Conservation (phyloP, 1,140 invertebrate species). For the Drosophila carrolli region DNA sequence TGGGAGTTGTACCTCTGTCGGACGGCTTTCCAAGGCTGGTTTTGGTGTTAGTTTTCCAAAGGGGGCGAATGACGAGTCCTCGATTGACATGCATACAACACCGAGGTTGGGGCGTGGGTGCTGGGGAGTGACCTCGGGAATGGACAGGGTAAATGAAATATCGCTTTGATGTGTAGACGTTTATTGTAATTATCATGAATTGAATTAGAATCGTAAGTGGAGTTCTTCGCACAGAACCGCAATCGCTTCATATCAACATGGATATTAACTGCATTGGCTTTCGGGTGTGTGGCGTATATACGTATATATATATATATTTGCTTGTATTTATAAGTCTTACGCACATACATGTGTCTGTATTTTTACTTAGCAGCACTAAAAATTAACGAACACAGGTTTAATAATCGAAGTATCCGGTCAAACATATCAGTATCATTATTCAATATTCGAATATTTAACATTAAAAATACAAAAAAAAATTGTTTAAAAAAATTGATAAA, state of each 20-base stretch:
- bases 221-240: slow-evolving; percentile 22
- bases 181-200: slow-evolving; percentile 52
- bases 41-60: slow-evolving; percentile 15
- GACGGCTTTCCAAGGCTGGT: neutral
- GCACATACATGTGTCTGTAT: slow-evolving; percentile 28
- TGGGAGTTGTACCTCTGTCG: neutral
- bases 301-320: slow-evolving; percentile 39
- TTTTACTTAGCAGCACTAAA: slow-evolving; percentile 52
- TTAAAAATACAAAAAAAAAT: slow-evolving; percentile 50
- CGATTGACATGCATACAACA: slow-evolving; percentile 56
- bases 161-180: slow-evolving; percentile 50
- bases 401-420: slow-evolving; percentile 76
- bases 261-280: slow-evolving; percentile 29
- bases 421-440: slow-evolving; percentile 52
- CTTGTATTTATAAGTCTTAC: slow-evolving; percentile 49
- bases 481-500: slow-evolving; percentile 48
- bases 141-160: slow-evolving; percentile 37
- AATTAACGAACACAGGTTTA: slow-evolving; percentile 82
- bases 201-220: slow-evolving; percentile 34
- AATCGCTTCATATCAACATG: slow-evolving; percentile 42
- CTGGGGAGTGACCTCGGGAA: slow-evolving; percentile 1
- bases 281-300: slow-evolving; percentile 17
- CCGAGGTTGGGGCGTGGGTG: neutral
- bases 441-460: slow-evolving; percentile 33
- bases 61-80: slow-evolving; percentile 15